These are phyloP conservation scores for Platerodrilus igneus DNA, from an alignment of 2,888 invertebrate species.

Conservation along the genomic window DNA sequence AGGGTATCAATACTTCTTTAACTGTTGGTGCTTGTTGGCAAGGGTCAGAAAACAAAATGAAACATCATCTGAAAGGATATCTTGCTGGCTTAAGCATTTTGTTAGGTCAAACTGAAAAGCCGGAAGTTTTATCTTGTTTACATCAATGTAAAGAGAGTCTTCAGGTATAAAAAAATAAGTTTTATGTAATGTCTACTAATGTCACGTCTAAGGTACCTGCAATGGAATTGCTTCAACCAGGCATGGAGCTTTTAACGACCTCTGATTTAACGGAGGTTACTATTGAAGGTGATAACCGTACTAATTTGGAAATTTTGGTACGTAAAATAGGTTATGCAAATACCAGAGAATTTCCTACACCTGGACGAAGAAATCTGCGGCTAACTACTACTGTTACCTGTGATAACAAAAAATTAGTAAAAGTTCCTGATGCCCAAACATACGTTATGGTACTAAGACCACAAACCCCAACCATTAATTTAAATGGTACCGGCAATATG, in stretches of 20 bases:
- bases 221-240: slow-evolving; percentile 69
- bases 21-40: slow-evolving; percentile 98
- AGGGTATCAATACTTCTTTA: slow-evolving; percentile 88
- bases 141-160: slow-evolving; percentile 80
- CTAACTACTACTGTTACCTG: slow-evolving; percentile 75
- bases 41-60: slow-evolving; percentile 87
- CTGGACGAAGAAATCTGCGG: slow-evolving; percentile 83
- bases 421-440: slow-evolving; percentile 72
- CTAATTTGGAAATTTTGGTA: slow-evolving; percentile 81
- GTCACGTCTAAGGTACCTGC: slow-evolving; percentile 56
- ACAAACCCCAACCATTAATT: slow-evolving; percentile 76
- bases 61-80: slow-evolving; percentile 86
- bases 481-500: slow-evolving; percentile 76
- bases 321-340: slow-evolving; percentile 89
- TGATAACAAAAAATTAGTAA: slow-evolving; percentile 67
- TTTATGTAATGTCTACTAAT: slow-evolving; percentile 3
- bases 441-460: slow-evolving; percentile 85
- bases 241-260: slow-evolving; percentile 71
- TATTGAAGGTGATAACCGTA: slow-evolving; percentile 86
- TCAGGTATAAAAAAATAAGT: slow-evolving; percentile 43
- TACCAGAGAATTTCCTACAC: slow-evolving; percentile 87
- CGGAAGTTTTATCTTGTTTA: slow-evolving; percentile 69
- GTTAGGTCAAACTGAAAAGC: slow-evolving; percentile 69
- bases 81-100: slow-evolving; percentile 80
- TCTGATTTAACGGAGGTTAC: slow-evolving; percentile 82